phyloP scores from a whole-genome alignment of 2,888 invertebrate species.

The Chrysolina haemoptera region DNA sequence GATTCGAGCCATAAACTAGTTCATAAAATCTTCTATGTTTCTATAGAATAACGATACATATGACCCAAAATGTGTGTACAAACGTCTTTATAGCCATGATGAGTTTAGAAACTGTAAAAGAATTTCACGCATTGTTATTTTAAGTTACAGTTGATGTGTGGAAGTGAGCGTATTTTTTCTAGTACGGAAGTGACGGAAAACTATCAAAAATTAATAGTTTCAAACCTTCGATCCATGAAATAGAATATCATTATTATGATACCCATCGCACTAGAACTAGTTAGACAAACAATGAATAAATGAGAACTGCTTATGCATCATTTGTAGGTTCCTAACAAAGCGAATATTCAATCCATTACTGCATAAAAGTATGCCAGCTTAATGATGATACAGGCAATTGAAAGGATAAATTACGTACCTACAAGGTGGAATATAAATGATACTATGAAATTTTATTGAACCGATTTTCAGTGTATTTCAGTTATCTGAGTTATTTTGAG shows the following conservation, averaged over 20 bases:
- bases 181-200: too few relatives aligned
- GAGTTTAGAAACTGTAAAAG: too few relatives aligned
- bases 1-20: too few relatives aligned
- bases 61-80: too few relatives aligned
- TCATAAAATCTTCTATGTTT: too few relatives aligned
- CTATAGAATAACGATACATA: too few relatives aligned
- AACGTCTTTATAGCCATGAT: too few relatives aligned
- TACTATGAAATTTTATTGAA: neutral
- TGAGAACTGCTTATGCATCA: neutral
- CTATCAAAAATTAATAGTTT: neutral
- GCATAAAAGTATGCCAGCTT: conserved; percentile 1
- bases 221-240: neutral
- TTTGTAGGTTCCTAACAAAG: neutral
- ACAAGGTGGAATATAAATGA: neutral
- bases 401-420: neutral
- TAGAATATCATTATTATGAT: neutral
- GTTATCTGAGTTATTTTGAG: too few relatives aligned
- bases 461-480: too few relatives aligned
- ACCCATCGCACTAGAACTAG: neutral
- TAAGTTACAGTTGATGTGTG: too few relatives aligned
- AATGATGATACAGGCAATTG: neutral
- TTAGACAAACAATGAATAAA: neutral
- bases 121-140: too few relatives aligned
- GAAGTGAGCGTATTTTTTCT: too few relatives aligned
- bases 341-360: neutral